These are phyloP conservation scores for Lycophotia porphyrea DNA, from an alignment of 2,888 invertebrate genomes.

Conservation along the genomic window DNA sequence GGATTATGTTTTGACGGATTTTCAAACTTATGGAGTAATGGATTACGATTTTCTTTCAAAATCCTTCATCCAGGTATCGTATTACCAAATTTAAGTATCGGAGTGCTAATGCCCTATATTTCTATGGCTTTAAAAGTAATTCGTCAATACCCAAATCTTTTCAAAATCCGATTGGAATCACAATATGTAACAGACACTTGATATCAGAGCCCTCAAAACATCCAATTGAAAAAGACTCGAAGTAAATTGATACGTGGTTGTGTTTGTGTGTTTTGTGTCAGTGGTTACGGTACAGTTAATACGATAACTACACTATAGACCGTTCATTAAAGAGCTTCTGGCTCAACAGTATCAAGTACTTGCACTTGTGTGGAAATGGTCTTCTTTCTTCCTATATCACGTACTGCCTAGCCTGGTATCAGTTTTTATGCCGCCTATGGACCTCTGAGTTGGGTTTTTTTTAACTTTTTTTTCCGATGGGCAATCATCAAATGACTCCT, in stretches of 20 bases:
- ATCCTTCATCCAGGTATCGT: not conserved
- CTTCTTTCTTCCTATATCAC: no score
- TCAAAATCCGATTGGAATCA: constrained; percentile 9
- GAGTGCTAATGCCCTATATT: not conserved
- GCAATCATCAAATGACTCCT: no score
- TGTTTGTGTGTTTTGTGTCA: no score
- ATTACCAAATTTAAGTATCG: not conserved
- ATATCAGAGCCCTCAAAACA: constrained; percentile 30
- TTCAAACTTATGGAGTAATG: not conserved
- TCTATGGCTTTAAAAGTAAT: constrained; percentile 4
- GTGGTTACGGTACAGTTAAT: constrained; percentile 32
- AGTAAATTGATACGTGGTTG: constrained; percentile 42
- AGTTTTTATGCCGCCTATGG: no score
- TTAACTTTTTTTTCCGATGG: no score
- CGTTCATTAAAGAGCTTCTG: constrained; percentile 31
- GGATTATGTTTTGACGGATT: not conserved
- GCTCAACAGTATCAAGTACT: constrained; percentile 25
- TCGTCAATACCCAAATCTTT: not conserved
- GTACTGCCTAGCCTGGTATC: no score
- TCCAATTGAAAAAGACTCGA: constrained; percentile 12
- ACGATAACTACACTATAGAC: constrained; percentile 5
- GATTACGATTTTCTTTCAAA: not conserved
- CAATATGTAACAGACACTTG: constrained; percentile 18
- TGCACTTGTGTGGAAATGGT: not conserved
- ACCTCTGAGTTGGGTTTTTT: no score